Evolutionary conservation across 2,797 vertebrate genomes (phyloP), one percentile per base, ranked within the genome.

Genomic region (Artibeus lituratus): DNA sequence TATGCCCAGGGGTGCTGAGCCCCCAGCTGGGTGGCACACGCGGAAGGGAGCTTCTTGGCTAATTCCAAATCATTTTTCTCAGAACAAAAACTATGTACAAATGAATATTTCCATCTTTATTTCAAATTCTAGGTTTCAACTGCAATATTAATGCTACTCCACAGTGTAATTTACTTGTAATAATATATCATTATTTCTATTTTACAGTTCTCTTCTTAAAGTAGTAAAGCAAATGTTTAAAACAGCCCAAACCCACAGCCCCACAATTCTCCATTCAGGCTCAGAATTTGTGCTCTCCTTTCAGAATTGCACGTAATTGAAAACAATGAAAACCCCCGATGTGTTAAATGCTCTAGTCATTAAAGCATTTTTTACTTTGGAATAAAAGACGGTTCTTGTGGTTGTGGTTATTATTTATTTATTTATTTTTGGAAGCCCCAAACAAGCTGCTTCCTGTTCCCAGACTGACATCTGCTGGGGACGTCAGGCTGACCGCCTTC

Each of bases 181-280:
- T 98, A 98, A 98, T 98, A 98, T 98, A 98, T 98, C 98, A 98
- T 98, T 98, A 98, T 98, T 98, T 98, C 98, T 98, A 97, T 98
- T 98, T 98, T 98, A 98, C 97, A 98, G 98, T 98, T 98, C 98
- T 98, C 97, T 96, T 98, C 98, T 98, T 98, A 98, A 98, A 98
- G 98, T 98, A 98, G 98, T 98, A 98, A 98, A 98, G 98, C 98
- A 98, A 98, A 98, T 98, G 98, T 98, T 98, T 98, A 97, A 98
- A 98, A 98, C 98, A 96, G 98, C 97, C 97, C 97, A 98, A 98
- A 98, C 97, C 98, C 97, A 32, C 97, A 98, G 97, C 95, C 97
- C 97, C 97, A 97, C 97, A 97, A 97, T 97, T 98, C 98, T 92
- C 98, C 98, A 98, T 98, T 98, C 98, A 98, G 98, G 95, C 95